Evolutionary conservation across 1,140 invertebrate genomes (phyloP), one percentile per base, ranked within the genome.

Genomic region (Psilanteris sp.): DNA sequence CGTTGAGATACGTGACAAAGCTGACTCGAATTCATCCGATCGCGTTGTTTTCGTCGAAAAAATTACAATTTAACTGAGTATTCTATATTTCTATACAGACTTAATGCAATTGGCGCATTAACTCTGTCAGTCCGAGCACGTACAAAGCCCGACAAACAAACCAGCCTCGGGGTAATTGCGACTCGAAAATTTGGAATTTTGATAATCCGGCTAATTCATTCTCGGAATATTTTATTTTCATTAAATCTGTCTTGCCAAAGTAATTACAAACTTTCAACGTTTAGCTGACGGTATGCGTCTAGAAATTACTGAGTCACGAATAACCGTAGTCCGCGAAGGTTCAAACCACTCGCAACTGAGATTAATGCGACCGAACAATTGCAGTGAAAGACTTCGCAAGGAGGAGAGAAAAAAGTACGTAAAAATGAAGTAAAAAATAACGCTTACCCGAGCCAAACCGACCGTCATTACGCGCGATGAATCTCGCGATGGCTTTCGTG

Each of bases 391-490:
- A 74, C 52, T 68, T 36, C 29, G 54, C 41, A 34, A 32, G 43
- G 43, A 62, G 61, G 61, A 62, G 59, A 66, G 57, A 59, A 74
- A 73, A 74, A 74, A 59, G 70, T 61, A 74, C 59, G 70, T 66
- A 66, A 68, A 68, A 68, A 68, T 64, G 52, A 64, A 64, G 57
- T 64, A 76, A 77, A 74, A 64, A 68, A 68, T 77, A 55, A 77
- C 52, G 61, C 73, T 77, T 76, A 70, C 66, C 73, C 44, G 64
- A 74, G 54, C 71, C 64, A 66, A 78, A 75, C 59, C 76, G 59
- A 80, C 73, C 68, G 77, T 79, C 66, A 79, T 80, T 79, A 80
- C 73, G 64, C 77, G 74, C 72, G 68, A 78, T 78, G 70, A 78
- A 74, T 78, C 71, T 77, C 64, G 68, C 68, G 48, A 72, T 66